These are phyloP conservation scores for Phrixothrix hirtus DNA, from an alignment of 2,888 invertebrate species.

Conservation along the genomic window DNA sequence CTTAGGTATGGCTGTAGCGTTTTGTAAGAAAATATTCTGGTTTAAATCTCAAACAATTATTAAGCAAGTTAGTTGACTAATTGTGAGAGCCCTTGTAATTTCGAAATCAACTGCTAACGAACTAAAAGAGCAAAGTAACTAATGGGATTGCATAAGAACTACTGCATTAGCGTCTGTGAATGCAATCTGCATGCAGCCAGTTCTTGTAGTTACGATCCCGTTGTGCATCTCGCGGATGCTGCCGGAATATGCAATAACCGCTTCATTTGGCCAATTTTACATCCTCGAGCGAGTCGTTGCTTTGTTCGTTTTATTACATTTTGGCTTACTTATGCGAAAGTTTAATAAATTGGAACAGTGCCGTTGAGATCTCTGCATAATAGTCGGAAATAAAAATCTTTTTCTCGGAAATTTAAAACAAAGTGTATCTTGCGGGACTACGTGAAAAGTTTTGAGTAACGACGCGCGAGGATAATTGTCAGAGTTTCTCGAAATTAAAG, in stretches of 20 bases:
- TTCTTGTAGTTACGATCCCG: constrained; percentile 35
- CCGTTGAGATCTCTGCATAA: too few species aligned
- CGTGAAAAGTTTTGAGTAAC: too few species aligned
- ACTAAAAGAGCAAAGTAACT: constrained; percentile 13
- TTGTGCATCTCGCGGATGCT: constrained; percentile 35
- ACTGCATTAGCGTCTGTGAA: constrained; percentile 33
- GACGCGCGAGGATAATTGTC: too few species aligned
- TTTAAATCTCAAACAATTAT: too few species aligned
- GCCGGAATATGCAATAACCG: constrained; percentile 44
- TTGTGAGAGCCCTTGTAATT: not conserved
- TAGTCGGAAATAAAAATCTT: too few species aligned
- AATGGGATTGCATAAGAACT: constrained; percentile 17
- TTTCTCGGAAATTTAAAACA: too few species aligned
- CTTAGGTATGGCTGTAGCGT: too few species aligned
- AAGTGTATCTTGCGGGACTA: too few species aligned
- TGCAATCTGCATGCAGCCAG: constrained; percentile 42
- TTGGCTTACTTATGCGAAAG: constrained; percentile 7
- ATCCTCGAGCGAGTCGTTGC: constrained; percentile 14
- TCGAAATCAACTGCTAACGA: not conserved
- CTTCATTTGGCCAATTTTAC: constrained; percentile 42
- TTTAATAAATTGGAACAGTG: not conserved
- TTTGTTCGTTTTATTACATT: constrained; percentile 16
- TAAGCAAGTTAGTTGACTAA: too few species aligned
- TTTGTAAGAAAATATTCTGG: too few species aligned
- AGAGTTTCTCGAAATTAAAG: too few species aligned